Percentiles rank a stretch among this genome's conserved stretches.
phyloP scores from a whole-genome alignment of 2,113 vertebrate genomes.

The Ceuthmochares aereus region DNA sequence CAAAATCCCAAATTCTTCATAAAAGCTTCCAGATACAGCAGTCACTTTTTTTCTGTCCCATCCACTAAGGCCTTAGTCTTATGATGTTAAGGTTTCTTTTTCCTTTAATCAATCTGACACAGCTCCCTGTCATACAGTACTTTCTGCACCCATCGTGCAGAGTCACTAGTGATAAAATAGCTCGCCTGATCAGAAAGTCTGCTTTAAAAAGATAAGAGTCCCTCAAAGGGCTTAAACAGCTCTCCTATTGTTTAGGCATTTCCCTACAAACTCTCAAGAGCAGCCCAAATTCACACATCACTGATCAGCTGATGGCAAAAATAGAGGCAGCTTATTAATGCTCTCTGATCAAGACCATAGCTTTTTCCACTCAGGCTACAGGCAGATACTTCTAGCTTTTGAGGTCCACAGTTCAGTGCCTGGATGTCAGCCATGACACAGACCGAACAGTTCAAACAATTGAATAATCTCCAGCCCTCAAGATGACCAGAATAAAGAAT shows the following conservation, averaged over 20 bases:
- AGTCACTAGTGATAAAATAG: constrained; percentile 15
- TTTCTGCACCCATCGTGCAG: not conserved
- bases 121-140: not conserved
- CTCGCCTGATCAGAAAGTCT: constrained; percentile 26
- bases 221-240: constrained; percentile 18
- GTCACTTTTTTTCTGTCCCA: not conserved
- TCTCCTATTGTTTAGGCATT: constrained; percentile 39
- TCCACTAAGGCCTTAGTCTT: not conserved
- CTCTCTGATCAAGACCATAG: constrained; percentile 40
- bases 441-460: not conserved
- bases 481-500: not conserved
- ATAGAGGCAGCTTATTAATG: constrained; percentile 42
- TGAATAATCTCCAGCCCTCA: not conserved
- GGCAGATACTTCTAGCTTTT: constrained; percentile 11
- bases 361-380: constrained; percentile 44
- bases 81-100: not conserved
- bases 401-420: constrained; percentile 6
- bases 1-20: not conserved
- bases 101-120: not conserved
- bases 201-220: constrained; percentile 30
- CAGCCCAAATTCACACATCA: constrained; percentile 46
- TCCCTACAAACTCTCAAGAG: constrained; percentile 18
- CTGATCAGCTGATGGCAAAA: constrained; percentile 46
- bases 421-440: constrained; percentile 16
- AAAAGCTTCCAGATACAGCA: not conserved